Evolutionary conservation across 2,888 invertebrate genomes (phyloP).

Genomic region (Athrips mouffetella): DNA sequence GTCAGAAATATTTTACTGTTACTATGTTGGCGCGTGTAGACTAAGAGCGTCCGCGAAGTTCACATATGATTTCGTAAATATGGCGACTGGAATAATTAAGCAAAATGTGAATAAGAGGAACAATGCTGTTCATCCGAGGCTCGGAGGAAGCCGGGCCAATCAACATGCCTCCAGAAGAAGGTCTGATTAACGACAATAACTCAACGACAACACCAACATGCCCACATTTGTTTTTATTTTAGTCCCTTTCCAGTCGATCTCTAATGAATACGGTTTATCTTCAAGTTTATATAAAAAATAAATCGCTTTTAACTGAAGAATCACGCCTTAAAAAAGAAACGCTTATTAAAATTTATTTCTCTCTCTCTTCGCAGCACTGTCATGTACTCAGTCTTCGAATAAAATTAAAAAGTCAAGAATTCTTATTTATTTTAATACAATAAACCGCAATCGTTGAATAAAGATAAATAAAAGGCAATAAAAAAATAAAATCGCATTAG

Average conservation of each 20-base stretch:
- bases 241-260: slow-evolving; percentile 75
- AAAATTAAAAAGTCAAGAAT: slow-evolving; percentile 79
- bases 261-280: slow-evolving; percentile 78
- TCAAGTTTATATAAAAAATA: slow-evolving; percentile 77
- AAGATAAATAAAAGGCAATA: slow-evolving; percentile 79
- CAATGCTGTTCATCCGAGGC: slow-evolving; percentile 46
- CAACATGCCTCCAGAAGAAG: slow-evolving; percentile 59
- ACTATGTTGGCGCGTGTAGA: no score
- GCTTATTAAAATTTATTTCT: slow-evolving; percentile 79
- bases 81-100: slow-evolving; percentile 51
- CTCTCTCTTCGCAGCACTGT: slow-evolving; percentile 73
- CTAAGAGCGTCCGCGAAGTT: no score
- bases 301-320: slow-evolving; percentile 78
- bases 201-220: slow-evolving; percentile 70
- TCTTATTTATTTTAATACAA: slow-evolving; percentile 79
- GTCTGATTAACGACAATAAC: slow-evolving; percentile 75
- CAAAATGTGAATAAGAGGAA: slow-evolving; percentile 57
- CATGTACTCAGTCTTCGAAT: slow-evolving; percentile 73
- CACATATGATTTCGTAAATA: slow-evolving; percentile 15
- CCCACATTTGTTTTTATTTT: slow-evolving; percentile 71
- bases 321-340: slow-evolving; percentile 78
- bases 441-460: slow-evolving; percentile 79
- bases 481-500: slow-evolving; percentile 79
- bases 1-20: no score
- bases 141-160: slow-evolving; percentile 44